Percentiles rank a stretch among this genome's conserved stretches.
phyloP scores from a whole-genome alignment of 1,140 invertebrate species.

The Teleogryllus occipitalis region DNA sequence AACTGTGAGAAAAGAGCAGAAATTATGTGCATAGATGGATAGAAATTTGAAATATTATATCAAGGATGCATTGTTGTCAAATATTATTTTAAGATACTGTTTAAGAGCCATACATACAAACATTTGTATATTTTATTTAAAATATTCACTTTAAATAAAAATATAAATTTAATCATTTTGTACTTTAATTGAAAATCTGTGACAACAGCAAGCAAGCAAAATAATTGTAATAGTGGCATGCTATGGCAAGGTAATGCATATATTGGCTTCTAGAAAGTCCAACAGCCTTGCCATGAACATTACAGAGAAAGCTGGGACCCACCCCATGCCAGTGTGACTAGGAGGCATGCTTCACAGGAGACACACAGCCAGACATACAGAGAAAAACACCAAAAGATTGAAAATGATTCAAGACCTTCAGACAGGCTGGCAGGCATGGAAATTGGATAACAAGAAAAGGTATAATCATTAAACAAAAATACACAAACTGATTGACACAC shows the following conservation, averaged over 20 bases:
- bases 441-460: background rate
- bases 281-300: background rate
- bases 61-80: background rate
- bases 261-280: background rate
- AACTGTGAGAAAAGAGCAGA: background rate
- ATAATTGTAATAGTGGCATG: background rate
- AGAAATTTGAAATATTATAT: constrained; percentile 2
- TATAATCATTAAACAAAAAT: background rate
- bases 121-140: background rate
- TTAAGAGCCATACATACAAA: constrained; percentile 5
- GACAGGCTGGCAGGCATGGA: background rate
- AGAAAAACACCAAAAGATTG: background rate
- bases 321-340: background rate
- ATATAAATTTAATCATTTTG: background rate
- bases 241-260: background rate
- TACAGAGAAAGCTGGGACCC: background rate
- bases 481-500: background rate
- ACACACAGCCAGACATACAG: background rate
- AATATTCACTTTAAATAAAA: background rate
- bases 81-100: background rate
- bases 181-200: background rate
- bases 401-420: background rate
- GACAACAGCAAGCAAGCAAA: background rate
- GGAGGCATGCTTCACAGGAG: constrained; percentile 2
- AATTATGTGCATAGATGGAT: constrained; percentile 1